Evolutionary conservation across 2,113 vertebrate genomes (phyloP).

Genomic region (Python bivittatus): DNA sequence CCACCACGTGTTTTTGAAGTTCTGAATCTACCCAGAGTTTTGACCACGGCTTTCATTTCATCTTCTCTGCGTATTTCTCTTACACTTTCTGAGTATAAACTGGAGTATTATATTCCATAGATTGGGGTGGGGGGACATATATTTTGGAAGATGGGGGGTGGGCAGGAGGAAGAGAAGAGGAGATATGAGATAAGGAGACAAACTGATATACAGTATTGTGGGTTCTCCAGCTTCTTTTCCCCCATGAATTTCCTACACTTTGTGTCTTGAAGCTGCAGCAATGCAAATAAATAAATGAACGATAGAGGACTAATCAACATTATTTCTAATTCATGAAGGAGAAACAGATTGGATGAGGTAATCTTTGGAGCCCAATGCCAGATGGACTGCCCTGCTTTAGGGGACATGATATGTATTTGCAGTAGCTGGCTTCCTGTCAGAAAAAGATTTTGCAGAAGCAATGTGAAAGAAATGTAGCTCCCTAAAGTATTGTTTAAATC

Average conservation of each 20-base stretch:
- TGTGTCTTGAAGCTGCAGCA: background rate
- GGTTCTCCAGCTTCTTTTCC: background rate
- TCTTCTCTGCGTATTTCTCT: background rate
- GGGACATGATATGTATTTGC: background rate
- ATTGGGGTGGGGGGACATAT: too few relatives aligned
- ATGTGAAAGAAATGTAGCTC: background rate
- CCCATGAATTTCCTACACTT: background rate
- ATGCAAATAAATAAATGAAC: background rate
- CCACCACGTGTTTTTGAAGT: background rate
- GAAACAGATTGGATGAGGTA: background rate
- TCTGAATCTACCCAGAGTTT: background rate
- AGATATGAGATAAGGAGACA: background rate
- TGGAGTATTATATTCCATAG: too few relatives aligned
- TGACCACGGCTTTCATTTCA: background rate
- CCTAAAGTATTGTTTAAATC: background rate
- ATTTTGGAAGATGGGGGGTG: background rate
- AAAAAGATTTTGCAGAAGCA: background rate
- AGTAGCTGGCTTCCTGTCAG: background rate
- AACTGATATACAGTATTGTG: conserved; percentile 4
- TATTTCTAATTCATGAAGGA: conserved; percentile 18
- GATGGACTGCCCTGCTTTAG: background rate
- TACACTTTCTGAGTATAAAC: background rate
- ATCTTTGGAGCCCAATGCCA: background rate
- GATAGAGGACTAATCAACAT: background rate
- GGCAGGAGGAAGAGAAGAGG: background rate